A percentile compares a stretch with the other conserved stretches of the same genome.
Evolutionary conservation across 2,797 vertebrate species (phyloP).

Genomic region (Macroramphosus scolopax): DNA sequence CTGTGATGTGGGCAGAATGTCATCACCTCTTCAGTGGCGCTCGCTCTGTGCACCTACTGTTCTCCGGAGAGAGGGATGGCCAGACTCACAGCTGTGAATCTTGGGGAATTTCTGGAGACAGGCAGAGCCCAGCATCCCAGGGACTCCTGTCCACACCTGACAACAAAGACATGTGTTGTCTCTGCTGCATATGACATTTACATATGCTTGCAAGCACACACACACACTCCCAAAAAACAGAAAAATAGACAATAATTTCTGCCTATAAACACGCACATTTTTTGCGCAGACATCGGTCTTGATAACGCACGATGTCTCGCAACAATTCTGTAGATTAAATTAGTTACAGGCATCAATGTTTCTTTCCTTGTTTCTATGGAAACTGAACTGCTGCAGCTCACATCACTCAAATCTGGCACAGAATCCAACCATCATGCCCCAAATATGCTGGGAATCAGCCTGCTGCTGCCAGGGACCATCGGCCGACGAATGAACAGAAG

Average conservation of each 20-base stretch:
- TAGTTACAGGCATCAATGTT: slow-evolving; percentile 47
- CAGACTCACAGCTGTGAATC: slow-evolving; percentile 53
- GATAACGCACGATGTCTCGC: slow-evolving; percentile 31
- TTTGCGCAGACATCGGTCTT: no score
- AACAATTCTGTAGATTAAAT: slow-evolving; percentile 48
- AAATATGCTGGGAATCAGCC: slow-evolving; percentile 40
- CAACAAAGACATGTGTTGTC: slow-evolving; percentile 44
- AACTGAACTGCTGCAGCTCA: slow-evolving; percentile 35
- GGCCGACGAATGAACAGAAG: slow-evolving; percentile 23
- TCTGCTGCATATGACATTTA: slow-evolving; percentile 9
- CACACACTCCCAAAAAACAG: no score
- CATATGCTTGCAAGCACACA: no score
- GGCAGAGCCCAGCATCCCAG: slow-evolving; percentile 24
- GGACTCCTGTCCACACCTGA: slow-evolving; percentile 51
- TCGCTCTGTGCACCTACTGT: slow-evolving; percentile 62
- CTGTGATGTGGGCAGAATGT: slow-evolving; percentile 56
- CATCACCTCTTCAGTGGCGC: slow-evolving; percentile 47
- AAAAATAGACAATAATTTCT: no score
- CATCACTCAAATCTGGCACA: slow-evolving; percentile 35
- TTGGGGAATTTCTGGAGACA: slow-evolving; percentile 46
- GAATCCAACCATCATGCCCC: slow-evolving; percentile 16
- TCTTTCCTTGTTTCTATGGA: slow-evolving; percentile 47
- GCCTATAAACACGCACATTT: not conserved
- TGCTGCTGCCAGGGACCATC: slow-evolving; percentile 38
- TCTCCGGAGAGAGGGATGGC: slow-evolving; percentile 30